These are phyloP conservation scores for Atopsyche davidsoni DNA, from an alignment of 1,140 invertebrate species.

Conservation along the genomic window DNA sequence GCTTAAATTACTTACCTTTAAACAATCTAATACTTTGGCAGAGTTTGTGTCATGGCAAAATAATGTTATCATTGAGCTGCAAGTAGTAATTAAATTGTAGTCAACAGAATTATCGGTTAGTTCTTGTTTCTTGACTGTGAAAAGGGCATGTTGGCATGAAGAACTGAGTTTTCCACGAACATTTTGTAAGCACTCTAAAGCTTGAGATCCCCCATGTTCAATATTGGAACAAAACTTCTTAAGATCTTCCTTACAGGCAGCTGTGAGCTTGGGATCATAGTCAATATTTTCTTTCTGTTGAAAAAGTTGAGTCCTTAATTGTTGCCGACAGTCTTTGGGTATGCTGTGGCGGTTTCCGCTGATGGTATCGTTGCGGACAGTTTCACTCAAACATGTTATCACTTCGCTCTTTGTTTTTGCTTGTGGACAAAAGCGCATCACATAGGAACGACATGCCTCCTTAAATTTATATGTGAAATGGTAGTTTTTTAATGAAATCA, in stretches of 20 bases:
- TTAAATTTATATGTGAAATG: conserved; percentile 94
- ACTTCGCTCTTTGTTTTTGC: conserved; percentile 81
- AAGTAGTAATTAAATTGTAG: conserved; percentile 75
- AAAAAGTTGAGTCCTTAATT: conserved; percentile 81
- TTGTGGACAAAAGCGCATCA: conserved; percentile 70
- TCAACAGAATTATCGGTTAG: conserved; percentile 79
- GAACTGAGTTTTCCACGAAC: conserved; percentile 61
- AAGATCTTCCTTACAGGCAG: conserved; percentile 74
- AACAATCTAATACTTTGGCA: conserved; percentile 63
- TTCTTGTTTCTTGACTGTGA: conserved; percentile 80
- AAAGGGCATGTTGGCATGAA: conserved; percentile 72
- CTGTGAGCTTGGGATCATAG: conserved; percentile 74
- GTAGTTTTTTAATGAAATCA: conserved; percentile 90
- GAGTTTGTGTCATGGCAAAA: conserved; percentile 68
- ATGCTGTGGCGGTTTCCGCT: conserved; percentile 69
- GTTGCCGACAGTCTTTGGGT: conserved; percentile 78
- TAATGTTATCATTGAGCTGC: conserved; percentile 76
- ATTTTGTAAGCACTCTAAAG: conserved; percentile 81
- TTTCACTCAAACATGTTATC: conserved; percentile 84
- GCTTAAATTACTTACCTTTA: conserved; percentile 48
- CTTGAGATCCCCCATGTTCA: conserved; percentile 67
- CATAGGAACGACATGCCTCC: conserved; percentile 82
- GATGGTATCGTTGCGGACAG: conserved; percentile 84
- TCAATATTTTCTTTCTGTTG: conserved; percentile 81
- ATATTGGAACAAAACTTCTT: conserved; percentile 64